Evolutionary conservation across 2,888 invertebrate genomes (phyloP).

Genomic region (Ommatoiulus sabulosus): DNA sequence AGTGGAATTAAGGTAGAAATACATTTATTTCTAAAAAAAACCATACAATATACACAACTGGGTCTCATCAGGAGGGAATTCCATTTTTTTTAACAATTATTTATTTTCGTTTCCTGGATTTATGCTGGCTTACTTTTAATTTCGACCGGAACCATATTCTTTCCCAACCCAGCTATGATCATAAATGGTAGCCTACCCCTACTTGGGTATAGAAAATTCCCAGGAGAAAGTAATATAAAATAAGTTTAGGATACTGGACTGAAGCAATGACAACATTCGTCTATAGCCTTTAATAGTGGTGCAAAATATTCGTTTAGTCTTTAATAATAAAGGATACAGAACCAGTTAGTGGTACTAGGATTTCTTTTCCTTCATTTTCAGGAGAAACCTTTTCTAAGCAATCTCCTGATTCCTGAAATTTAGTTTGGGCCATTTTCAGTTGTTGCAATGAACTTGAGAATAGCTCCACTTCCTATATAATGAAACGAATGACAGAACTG

Average conservation of each 20-base stretch:
- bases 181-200: no score
- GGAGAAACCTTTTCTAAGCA: conserved; percentile 83
- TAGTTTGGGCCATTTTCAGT: conserved; percentile 80
- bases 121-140: no score
- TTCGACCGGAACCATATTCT: no score
- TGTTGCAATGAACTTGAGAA: conserved; percentile 59
- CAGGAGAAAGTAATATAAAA: not conserved
- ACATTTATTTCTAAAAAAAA: not conserved
- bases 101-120: no score
- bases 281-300: not conserved
- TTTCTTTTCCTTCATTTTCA: conserved; percentile 81
- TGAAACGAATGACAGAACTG: conserved; percentile 56
- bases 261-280: not conserved
- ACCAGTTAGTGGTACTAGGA: conserved; percentile 93
- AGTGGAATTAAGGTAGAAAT: not conserved
- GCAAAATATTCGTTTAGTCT: no score
- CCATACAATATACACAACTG: not conserved
- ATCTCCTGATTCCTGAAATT: conserved; percentile 89
- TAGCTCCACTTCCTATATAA: conserved; percentile 75
- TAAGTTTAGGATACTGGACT: not conserved
- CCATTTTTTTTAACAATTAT: no score
- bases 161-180: no score
- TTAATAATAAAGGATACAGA: conserved; percentile 73
- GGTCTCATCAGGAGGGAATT: no score
- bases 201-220: not conserved